A percentile compares a stretch with the other conserved stretches of the same genome.
These are phyloP conservation scores for Ctenodactylus gundi DNA, from an alignment of 2,113 vertebrate genomes.

Conservation along the genomic window DNA sequence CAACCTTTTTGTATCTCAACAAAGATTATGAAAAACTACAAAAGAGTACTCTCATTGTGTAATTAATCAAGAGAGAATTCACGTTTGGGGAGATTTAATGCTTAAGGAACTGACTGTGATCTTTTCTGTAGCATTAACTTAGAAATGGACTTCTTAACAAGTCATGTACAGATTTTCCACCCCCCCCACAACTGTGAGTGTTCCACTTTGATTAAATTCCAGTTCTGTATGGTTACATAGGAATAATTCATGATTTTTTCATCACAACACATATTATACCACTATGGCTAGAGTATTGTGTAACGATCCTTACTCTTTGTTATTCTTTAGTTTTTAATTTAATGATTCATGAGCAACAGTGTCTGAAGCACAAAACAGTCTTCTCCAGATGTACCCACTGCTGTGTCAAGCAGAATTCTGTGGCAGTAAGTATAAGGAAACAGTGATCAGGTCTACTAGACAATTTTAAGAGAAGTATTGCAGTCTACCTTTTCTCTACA, in stretches of 20 bases:
- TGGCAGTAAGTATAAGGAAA: neutral
- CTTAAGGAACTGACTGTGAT: neutral
- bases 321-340: conserved; percentile 35
- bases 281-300: too few species aligned
- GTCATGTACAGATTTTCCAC: neutral
- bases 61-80: neutral
- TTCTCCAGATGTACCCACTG: neutral
- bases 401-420: neutral
- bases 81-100: neutral
- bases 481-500: neutral
- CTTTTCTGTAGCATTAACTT: neutral
- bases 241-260: neutral
- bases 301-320: too few species aligned
- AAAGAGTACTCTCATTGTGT: neutral
- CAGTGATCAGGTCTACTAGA: neutral
- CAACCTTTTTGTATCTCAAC: neutral
- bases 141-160: neutral
- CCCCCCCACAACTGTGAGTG: neutral
- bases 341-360: neutral
- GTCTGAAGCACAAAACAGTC: neutral
- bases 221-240: neutral
- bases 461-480: neutral
- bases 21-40: neutral
- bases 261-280: neutral
- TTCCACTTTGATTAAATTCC: neutral